phyloP scores from a whole-genome alignment of 2,113 vertebrate species.

The Cinclus mexicanus region DNA sequence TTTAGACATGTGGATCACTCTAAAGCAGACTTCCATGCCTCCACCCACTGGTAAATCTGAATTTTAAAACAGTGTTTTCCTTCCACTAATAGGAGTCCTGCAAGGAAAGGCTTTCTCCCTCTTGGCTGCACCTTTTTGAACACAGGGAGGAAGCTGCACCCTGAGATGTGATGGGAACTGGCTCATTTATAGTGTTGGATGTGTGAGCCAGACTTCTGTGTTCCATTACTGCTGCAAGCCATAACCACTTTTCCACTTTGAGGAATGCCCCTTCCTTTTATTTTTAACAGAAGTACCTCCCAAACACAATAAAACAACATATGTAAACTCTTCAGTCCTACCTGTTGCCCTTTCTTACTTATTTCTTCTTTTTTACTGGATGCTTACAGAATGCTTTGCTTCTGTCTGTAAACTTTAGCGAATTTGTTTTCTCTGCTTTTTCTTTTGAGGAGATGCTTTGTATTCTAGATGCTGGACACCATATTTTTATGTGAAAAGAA shows the following conservation, averaged over 20 bases:
- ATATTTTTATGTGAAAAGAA: background rate
- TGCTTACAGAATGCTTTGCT: background rate
- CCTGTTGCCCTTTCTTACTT: background rate
- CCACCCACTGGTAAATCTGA: background rate
- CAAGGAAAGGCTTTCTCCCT: background rate
- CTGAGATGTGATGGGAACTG: background rate
- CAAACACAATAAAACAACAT: background rate
- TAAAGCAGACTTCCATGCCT: background rate
- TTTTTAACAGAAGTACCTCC: background rate
- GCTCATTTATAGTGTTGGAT: background rate
- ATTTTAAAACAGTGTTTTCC: background rate
- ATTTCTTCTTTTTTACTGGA: background rate
- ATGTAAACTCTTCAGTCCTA: background rate
- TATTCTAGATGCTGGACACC: background rate
- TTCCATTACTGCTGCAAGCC: background rate
- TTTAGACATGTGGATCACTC: background rate
- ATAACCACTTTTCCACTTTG: background rate
- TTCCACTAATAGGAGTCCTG: background rate
- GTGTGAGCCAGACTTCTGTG: background rate
- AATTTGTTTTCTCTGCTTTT: background rate
- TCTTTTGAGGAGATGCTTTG: background rate
- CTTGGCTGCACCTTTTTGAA: background rate
- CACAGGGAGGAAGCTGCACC: background rate
- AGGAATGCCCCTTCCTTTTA: background rate
- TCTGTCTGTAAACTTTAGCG: background rate